A percentile compares a stretch with the other conserved stretches of the same genome.
phyloP scores from a whole-genome alignment of 1,140 invertebrate genomes.

The Neomicropteryx cornuta region DNA sequence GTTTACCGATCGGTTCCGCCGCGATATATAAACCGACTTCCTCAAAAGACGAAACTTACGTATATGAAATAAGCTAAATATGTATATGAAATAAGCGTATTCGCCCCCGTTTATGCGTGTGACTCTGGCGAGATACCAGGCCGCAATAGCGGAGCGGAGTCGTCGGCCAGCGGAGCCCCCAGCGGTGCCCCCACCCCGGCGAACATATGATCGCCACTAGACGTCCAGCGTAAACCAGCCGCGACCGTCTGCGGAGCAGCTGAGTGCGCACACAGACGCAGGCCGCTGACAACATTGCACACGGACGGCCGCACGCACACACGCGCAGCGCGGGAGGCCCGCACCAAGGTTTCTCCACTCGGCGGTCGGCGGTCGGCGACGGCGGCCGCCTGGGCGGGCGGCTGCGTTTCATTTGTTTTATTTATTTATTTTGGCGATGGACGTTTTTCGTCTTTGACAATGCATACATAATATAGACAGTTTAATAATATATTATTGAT shows the following conservation, averaged over 20 bases:
- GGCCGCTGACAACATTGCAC: not conserved
- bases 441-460: constrained; percentile 37
- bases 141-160: constrained; percentile 25
- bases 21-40: too few relatives aligned
- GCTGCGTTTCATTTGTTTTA: constrained; percentile 27
- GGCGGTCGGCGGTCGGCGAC: constrained; percentile 22
- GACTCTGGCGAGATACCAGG: constrained; percentile 31
- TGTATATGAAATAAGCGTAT: too few relatives aligned
- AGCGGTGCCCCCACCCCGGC: constrained; percentile 22
- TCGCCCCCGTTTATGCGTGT: too few relatives aligned
- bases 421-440: constrained; percentile 30
- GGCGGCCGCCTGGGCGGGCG: too few relatives aligned
- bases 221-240: too few relatives aligned
- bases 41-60: too few relatives aligned
- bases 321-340: constrained; percentile 32
- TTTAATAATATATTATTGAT: too few relatives aligned
- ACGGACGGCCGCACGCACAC: constrained; percentile 17
- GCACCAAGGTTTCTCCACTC: constrained; percentile 40
- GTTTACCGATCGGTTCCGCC: too few relatives aligned
- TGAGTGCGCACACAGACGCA: constrained; percentile 18
- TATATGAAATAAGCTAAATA: too few relatives aligned
- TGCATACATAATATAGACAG: constrained; percentile 37
- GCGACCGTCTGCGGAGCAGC: too few relatives aligned
- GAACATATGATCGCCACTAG: constrained; percentile 38
- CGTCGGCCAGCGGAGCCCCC: constrained; percentile 12